These are phyloP conservation scores for Catharus fuscescens DNA, from an alignment of 2,113 vertebrate species.

Conservation along the genomic window DNA sequence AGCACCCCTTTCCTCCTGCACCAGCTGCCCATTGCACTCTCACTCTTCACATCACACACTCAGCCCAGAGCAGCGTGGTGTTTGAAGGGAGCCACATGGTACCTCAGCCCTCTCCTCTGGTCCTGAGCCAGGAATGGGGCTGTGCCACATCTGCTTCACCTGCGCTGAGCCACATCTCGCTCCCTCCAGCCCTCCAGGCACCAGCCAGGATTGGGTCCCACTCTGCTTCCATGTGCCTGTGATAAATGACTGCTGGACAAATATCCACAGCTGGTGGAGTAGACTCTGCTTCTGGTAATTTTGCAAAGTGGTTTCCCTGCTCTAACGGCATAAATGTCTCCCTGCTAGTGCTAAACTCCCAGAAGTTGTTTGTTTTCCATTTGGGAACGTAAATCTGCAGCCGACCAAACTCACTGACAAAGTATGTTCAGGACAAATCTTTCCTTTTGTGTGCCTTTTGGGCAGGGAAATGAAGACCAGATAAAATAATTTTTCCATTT, in stretches of 20 bases:
- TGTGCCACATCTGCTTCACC: neutral
- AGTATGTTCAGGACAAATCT: neutral
- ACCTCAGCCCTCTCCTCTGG: neutral
- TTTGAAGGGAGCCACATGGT: neutral
- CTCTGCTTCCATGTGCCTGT: neutral
- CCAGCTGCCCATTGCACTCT: fast-evolving
- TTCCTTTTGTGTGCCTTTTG: neutral
- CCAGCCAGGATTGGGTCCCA: neutral
- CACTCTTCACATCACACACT: fast-evolving
- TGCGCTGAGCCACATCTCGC: fast-evolving
- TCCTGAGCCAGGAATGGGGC: neutral
- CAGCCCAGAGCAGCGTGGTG: fast-evolving
- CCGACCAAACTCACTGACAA: fast-evolving
- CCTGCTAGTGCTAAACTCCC: neutral
- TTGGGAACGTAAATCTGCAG: neutral
- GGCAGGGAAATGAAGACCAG: neutral
- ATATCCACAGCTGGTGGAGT: neutral
- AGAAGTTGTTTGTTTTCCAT: neutral
- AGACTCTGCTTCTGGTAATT: neutral
- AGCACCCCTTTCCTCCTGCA: fast-evolving
- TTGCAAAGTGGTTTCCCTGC: neutral
- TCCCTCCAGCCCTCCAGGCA: fast-evolving
- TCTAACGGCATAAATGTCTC: neutral
- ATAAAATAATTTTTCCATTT: neutral
- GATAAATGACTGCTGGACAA: neutral